Conservation (phyloP, 2,888 invertebrate genomes). For the Nowickia ferox region DNA sequence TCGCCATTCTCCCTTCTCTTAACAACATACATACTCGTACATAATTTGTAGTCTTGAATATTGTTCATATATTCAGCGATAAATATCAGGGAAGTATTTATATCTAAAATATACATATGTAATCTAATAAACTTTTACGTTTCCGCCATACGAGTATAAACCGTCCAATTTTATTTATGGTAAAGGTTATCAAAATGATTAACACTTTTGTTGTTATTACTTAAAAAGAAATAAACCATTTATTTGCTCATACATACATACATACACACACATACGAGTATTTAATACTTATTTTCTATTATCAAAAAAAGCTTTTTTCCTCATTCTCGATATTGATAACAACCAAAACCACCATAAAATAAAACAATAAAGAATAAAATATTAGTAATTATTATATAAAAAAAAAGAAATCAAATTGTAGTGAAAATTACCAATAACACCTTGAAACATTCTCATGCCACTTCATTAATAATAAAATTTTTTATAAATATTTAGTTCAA, state of each 20-base stretch:
- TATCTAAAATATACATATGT: too few relatives aligned
- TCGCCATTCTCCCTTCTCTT: too few relatives aligned
- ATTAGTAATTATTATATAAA: background rate
- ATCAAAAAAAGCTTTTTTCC: conserved; percentile 8
- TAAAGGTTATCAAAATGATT: background rate
- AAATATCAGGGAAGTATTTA: too few relatives aligned
- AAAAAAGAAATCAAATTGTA: conserved; percentile 4
- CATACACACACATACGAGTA: too few relatives aligned
- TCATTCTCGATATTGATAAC: conserved; percentile 1
- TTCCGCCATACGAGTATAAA: background rate
- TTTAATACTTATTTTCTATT: conserved; percentile 18
- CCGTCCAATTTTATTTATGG: background rate
- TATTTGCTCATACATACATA: background rate
- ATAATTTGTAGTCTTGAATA: too few relatives aligned
- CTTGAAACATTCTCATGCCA: background rate
- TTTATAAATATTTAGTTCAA: conserved; percentile 30
- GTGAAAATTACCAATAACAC: conserved; percentile 23
- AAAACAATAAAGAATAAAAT: conserved; percentile 10
- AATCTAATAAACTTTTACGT: background rate
- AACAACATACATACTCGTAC: too few relatives aligned
- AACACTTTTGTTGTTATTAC: background rate
- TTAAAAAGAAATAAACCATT: background rate
- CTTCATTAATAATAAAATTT: conserved; percentile 15
- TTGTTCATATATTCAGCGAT: too few relatives aligned
- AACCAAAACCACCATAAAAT: background rate